phyloP scores from a whole-genome alignment of 2,888 invertebrate species.

The Ferdinandea cuprea region DNA sequence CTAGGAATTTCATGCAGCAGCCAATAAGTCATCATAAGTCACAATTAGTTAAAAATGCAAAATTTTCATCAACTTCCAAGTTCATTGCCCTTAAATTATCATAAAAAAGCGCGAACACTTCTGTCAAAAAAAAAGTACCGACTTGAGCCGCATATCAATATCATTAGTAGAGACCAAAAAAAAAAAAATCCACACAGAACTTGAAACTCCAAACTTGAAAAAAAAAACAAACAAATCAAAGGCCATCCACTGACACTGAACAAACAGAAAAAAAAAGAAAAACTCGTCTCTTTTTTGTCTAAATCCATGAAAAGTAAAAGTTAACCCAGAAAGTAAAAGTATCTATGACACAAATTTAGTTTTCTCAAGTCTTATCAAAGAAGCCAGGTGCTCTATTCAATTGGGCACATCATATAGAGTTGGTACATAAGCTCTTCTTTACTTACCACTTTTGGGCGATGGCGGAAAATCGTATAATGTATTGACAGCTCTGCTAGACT shows the following conservation, averaged over 20 bases:
- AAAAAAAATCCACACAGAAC: not conserved
- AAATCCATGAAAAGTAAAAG: constrained; percentile 1
- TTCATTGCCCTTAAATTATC: not conserved
- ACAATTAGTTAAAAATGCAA: no score
- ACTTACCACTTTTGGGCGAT: constrained; percentile 81
- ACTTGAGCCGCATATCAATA: not conserved
- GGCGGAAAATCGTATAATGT: constrained; percentile 81
- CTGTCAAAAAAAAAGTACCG: not conserved
- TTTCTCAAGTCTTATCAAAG: no score
- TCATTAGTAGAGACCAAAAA: not conserved
- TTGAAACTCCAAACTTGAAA: not conserved
- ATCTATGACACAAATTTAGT: not conserved
- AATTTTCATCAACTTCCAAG: not conserved
- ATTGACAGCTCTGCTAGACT: constrained; percentile 80
- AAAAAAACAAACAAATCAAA: not conserved
- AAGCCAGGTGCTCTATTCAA: not conserved
- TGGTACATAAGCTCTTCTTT: no score
- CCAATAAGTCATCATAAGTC: no score
- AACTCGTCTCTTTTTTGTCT: not conserved
- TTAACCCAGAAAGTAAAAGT: not conserved
- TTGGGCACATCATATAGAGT: not conserved
- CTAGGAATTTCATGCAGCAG: no score
- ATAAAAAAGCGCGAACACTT: no score
- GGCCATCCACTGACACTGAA: not conserved
- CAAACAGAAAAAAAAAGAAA: not conserved